Conservation (phyloP, 2,797 vertebrate genomes). For the Hipposideros larvatus region DNA sequence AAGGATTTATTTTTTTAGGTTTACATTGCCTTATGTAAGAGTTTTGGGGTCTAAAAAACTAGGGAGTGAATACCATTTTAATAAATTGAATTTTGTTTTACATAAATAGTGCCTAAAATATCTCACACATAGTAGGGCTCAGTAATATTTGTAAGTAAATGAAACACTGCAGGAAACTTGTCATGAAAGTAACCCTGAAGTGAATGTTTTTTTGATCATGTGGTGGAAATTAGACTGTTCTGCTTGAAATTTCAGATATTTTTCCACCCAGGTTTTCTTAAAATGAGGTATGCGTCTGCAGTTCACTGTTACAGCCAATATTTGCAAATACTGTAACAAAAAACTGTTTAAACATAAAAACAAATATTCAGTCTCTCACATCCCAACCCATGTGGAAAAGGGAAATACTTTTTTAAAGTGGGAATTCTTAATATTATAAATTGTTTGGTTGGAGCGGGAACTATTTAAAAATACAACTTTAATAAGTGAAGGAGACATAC, state of each 20-base stretch:
- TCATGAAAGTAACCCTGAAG: conserved; percentile 35
- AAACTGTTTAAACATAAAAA: conserved; percentile 70
- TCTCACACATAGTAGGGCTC: background rate
- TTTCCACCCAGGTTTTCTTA: conserved; percentile 73
- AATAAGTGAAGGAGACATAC: conserved; percentile 72
- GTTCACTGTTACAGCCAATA: conserved; percentile 66
- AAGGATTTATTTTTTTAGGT: background rate
- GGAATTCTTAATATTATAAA: conserved; percentile 69
- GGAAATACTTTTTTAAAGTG: conserved; percentile 63
- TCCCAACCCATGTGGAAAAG: conserved; percentile 65
- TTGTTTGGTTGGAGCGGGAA: conserved; percentile 32
- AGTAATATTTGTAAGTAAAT: conserved; percentile 42
- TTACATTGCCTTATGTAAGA: background rate
- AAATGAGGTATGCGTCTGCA: conserved; percentile 60
- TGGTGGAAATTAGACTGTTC: conserved; percentile 50
- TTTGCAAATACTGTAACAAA: conserved; percentile 81
- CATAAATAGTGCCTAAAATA: background rate
- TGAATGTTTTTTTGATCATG: background rate
- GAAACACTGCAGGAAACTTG: conserved; percentile 43
- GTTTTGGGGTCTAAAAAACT: background rate
- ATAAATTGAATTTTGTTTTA: conserved; percentile 18
- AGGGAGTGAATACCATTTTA: conserved; percentile 23
- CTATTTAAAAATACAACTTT: conserved; percentile 59
- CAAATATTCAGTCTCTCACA: conserved; percentile 69
- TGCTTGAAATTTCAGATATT: conserved; percentile 63